Evolutionary conservation across 2,113 vertebrate genomes (phyloP), one percentile per base, ranked within the genome.

Genomic region (Miniopterus natalensis): DNA sequence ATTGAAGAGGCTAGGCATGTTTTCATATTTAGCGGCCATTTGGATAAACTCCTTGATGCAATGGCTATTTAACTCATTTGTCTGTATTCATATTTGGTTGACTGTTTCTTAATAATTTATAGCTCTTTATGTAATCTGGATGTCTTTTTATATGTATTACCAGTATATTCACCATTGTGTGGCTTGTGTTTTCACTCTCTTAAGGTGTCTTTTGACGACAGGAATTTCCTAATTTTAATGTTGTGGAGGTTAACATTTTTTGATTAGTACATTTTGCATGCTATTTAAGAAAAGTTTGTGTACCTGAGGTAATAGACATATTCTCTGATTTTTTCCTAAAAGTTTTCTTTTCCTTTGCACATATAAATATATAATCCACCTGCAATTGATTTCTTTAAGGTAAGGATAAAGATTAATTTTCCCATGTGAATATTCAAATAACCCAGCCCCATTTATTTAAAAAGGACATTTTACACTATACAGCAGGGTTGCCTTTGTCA

Each of bases 181-280:
- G 66, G 4, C 20, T 88, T 94, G n/a, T 84, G 21, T 93, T 73
- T 92, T 65, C 63, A 71, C 6, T 53, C 13, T 47, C 68, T 95
- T 40, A 70, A 71, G 21, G 9, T 75, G 14, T 80, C 59, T 89
- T 89, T 81, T 61, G 53, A 86, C 55, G 47, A 40, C 9, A 93
- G 63, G 13, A 88, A 88, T 71, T 57, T 73, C 27, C 61, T 87
- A 36, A 95, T 84, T 94, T 92, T 84, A 92, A 66, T 61, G 18
- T 68, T 79, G 55, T 51, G 8, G 7, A 87, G 63, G 23, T 74
- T 71, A 88, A 80, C 9, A 74, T 74, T 88, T 89, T 59, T n/a
- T 86, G 12, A 45, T 49, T 75, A 17, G 65, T 61, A 53, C 6
- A 68, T 75, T 70, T 84, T 81, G 12, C 75, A 47, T 61, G 14